Evolutionary conservation across 92 coral and sea anemone species (phyloP), one percentile per base, ranked within the genome.

Genomic region (Umimayanthus kanabou): DNA sequence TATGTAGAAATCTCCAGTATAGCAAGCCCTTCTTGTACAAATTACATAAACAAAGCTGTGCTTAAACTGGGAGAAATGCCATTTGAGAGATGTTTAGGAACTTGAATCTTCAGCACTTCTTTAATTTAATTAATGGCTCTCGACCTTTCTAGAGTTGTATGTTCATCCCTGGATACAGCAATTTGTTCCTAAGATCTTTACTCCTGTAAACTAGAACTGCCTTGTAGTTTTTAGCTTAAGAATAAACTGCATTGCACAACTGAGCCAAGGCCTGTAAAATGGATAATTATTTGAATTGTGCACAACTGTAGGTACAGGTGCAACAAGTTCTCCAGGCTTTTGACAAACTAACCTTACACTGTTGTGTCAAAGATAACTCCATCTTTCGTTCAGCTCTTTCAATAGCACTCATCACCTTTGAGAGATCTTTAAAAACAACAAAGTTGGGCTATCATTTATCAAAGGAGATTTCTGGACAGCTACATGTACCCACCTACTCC

Each of bases 371-470:
- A 29, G 94, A 91, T 73, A 81, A 4, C 9, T 95, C 98, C 77
- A 97, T 86, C 67, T 86, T 91, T 72, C 80, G 20, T 61, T 97
- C 99, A 39, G 99, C 99, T 83, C 72, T 92, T 70, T 69, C 82
- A 39, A 95, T 79, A 20, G 99, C 97, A 57, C 76, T 93, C 98
- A 97, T 97, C 25, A 97, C 94, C 86, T 88, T 91, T 39, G 92
- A 37, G 70, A 97, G 80, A 74, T 94, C 99, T 97, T 69, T n/a
- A 74, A 25, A 66, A 2, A 76, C 53, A 57, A 55, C 33, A 42
- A 76, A 25, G 71, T 76, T 23, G 33, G 53, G 13, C 18, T 70
- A 83, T 47, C 30, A 37, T 26, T 29, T 23, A 81, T 81, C 50
- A 47, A 47, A 7, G 50, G 1, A 47, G 50, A 11, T 47, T 47